Evolutionary conservation across 1,140 invertebrate genomes (phyloP).

Genomic region (Rhopalosiphum maidis): DNA sequence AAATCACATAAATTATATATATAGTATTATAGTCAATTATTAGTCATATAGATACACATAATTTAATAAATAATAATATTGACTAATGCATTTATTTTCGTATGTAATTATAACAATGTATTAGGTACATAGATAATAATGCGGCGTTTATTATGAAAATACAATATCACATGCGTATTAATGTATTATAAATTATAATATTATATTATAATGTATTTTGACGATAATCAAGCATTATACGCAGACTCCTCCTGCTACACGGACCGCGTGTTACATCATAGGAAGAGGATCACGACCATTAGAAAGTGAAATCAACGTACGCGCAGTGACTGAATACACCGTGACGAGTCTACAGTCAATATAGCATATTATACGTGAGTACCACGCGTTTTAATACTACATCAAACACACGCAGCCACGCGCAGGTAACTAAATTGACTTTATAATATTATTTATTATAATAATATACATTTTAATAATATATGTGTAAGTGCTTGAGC

Average conservation of each 20-base stretch:
- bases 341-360: conserved; percentile 22
- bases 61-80: no score
- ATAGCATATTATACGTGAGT: conserved; percentile 18
- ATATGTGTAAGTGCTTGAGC: background rate
- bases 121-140: background rate
- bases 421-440: background rate
- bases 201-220: background rate
- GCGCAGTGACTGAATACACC: conserved; percentile 37
- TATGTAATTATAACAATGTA: background rate
- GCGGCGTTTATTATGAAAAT: background rate
- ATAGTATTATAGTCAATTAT: no score
- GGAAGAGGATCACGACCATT: conserved; percentile 53
- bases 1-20: no score
- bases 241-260: conserved; percentile 13
- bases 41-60: no score
- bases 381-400: background rate
- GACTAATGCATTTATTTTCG: background rate
- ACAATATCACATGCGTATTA: background rate
- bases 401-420: background rate
- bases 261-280: conserved; percentile 46
- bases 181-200: no score
- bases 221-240: background rate
- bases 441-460: background rate
- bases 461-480: background rate
- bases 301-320: conserved; percentile 54